Conservation (phyloP, 2,113 vertebrate species). For the Ciconia maguari region DNA sequence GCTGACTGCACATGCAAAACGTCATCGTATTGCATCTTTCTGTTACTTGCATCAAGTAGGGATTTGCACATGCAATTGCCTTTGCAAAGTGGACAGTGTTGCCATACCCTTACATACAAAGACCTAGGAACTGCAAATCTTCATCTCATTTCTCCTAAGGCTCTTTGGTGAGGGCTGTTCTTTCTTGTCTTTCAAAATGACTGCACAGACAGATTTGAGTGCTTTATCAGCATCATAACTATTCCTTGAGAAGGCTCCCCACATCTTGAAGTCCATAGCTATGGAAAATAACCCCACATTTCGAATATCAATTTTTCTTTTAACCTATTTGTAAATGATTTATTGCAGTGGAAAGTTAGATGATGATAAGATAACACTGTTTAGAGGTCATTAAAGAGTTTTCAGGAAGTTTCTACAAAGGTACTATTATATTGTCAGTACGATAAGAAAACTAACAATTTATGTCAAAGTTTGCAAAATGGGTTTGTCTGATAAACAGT, state of each 20-base stretch:
- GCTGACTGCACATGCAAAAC: not conserved
- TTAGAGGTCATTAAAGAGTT: conserved; percentile 85
- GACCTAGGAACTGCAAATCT: not conserved
- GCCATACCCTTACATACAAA: not conserved
- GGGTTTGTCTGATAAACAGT: conserved; percentile 83
- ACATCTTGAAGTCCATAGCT: conserved; percentile 59
- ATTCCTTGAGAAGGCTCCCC: conserved; percentile 21
- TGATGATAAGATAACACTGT: conserved; percentile 81
- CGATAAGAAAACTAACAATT: conserved; percentile 81
- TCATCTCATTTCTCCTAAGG: not conserved
- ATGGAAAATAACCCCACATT: conserved; percentile 76
- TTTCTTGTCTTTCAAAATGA: conserved; percentile 28
- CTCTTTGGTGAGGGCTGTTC: not conserved
- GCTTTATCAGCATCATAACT: conserved; percentile 62
- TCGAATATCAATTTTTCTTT: conserved; percentile 73
- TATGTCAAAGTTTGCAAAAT: conserved; percentile 83
- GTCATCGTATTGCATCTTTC: not conserved
- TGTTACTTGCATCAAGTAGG: not conserved
- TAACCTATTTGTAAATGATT: conserved; percentile 79
- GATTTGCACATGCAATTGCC: not conserved
- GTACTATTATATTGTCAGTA: conserved; percentile 69
- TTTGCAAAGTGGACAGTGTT: not conserved
- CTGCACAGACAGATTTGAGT: conserved; percentile 6
- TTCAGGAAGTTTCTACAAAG: conserved; percentile 76
- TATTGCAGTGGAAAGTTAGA: conserved; percentile 77